These are phyloP conservation scores for Sturnus vulgaris DNA, from an alignment of 2,113 vertebrate species.

Conservation along the genomic window DNA sequence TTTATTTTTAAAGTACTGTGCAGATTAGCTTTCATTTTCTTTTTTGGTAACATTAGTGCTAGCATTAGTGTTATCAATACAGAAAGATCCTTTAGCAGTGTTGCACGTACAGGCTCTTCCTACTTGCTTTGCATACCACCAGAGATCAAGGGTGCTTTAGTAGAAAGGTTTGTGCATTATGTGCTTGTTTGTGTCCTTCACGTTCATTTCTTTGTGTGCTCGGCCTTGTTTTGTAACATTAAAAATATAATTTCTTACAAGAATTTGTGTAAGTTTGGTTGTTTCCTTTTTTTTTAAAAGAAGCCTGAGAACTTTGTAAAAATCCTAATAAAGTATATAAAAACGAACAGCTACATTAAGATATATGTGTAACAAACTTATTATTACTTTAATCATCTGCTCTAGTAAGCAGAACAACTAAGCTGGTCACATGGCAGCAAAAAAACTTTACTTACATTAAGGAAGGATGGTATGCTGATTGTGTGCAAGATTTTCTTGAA, in stretches of 20 bases:
- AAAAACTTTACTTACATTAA: slow-evolving; percentile 76
- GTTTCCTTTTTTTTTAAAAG: neutral
- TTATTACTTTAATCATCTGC: neutral
- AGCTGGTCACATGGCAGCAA: neutral
- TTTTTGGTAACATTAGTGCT: neutral
- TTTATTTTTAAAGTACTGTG: neutral
- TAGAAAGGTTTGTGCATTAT: neutral
- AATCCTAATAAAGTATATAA: neutral
- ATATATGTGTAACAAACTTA: neutral
- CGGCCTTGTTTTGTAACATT: neutral
- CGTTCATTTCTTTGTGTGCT: neutral
- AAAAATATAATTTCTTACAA: no score
- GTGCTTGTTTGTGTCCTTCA: neutral
- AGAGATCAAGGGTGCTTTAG: neutral
- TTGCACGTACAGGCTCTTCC: neutral
- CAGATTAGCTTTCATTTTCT: neutral
- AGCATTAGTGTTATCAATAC: neutral
- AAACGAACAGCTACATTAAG: neutral
- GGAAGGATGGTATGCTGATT: slow-evolving; percentile 82
- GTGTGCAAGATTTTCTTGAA: slow-evolving; percentile 88
- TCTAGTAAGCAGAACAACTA: neutral
- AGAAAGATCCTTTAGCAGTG: neutral
- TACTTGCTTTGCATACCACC: neutral
- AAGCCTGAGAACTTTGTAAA: neutral
- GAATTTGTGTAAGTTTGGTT: no score